Percentiles rank a stretch among this genome's conserved stretches.
These are phyloP conservation scores for Marasmarcha lunaedactyla DNA, from an alignment of 2,888 invertebrate genomes.

Conservation along the genomic window DNA sequence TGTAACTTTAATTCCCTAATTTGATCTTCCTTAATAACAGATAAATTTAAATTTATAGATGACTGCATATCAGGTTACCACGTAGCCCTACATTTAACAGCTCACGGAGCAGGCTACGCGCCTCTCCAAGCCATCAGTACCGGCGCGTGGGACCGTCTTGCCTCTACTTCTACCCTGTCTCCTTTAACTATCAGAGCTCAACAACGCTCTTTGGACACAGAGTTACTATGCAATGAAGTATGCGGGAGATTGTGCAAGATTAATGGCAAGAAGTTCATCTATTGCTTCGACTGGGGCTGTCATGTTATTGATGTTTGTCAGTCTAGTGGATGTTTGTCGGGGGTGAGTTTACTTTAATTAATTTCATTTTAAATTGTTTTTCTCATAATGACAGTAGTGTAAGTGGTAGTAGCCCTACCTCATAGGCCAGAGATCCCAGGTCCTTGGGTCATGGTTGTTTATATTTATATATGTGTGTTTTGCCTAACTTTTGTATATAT, in stretches of 20 bases:
- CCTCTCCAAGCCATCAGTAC: slow-evolving; percentile 75
- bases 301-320: slow-evolving; percentile 65
- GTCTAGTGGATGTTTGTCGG: slow-evolving; percentile 60
- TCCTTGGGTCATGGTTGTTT: no score
- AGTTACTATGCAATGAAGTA: slow-evolving; percentile 60
- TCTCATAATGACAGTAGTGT: not conserved
- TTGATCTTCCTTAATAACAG: no score
- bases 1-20: no score
- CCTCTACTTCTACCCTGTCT: slow-evolving; percentile 15
- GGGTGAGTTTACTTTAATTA: slow-evolving; percentile 32
- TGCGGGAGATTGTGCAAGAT: slow-evolving; percentile 56
- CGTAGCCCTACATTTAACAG: slow-evolving; percentile 78
- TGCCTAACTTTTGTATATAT: not conserved
- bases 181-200: slow-evolving; percentile 43
- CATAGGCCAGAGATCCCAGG: no score
- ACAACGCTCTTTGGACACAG: slow-evolving; percentile 58
- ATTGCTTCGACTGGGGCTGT: slow-evolving; percentile 68
- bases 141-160: slow-evolving; percentile 44
- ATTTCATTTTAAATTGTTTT: no score
- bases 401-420: no score
- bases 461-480: no score
- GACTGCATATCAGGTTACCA: slow-evolving; percentile 79
- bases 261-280: slow-evolving; percentile 53
- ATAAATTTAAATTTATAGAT: slow-evolving; percentile 47
- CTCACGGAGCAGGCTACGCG: slow-evolving; percentile 76